Conservation (phyloP, 2,113 vertebrate genomes). For the Lasiurus borealis region DNA sequence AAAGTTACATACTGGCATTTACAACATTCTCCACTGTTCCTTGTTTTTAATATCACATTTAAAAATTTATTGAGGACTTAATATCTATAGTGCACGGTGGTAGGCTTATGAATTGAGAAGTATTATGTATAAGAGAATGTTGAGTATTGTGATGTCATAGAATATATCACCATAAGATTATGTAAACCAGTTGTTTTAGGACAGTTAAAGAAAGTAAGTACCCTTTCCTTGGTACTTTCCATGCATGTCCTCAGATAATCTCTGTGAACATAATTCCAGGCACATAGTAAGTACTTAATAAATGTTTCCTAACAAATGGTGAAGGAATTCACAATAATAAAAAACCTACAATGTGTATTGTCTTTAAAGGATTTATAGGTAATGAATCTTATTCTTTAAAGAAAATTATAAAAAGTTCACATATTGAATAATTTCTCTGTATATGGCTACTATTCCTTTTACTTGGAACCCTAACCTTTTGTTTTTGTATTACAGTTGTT, state of each 20-base stretch:
- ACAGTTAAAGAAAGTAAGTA: conserved; percentile 30
- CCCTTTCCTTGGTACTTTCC: neutral
- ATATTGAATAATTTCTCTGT: neutral
- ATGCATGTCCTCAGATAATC: neutral
- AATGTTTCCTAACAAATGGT: conserved; percentile 59
- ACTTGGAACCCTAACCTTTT: conserved; percentile 41
- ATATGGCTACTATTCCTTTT: neutral
- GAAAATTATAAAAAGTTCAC: neutral
- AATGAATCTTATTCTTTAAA: conserved; percentile 53
- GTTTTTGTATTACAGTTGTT: conserved; percentile 53
- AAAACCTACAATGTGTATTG: neutral
- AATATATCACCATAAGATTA: neutral
- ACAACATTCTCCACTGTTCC: neutral
- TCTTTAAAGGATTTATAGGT: conserved; percentile 29
- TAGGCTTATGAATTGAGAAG: conserved; percentile 55
- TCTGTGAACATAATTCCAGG: neutral
- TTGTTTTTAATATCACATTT: conserved; percentile 28
- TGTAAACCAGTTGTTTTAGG: conserved; percentile 4
- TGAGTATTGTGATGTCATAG: conserved; percentile 75
- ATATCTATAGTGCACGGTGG: neutral
- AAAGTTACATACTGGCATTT: conserved; percentile 18
- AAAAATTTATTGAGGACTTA: neutral
- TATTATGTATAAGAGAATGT: neutral
- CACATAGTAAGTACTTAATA: neutral
- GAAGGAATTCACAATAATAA: conserved; percentile 10